Percentiles rank a stretch among this genome's conserved stretches.
These are phyloP conservation scores for Sceloporus tristichus DNA, from an alignment of 2,113 vertebrate genomes.

Conservation along the genomic window DNA sequence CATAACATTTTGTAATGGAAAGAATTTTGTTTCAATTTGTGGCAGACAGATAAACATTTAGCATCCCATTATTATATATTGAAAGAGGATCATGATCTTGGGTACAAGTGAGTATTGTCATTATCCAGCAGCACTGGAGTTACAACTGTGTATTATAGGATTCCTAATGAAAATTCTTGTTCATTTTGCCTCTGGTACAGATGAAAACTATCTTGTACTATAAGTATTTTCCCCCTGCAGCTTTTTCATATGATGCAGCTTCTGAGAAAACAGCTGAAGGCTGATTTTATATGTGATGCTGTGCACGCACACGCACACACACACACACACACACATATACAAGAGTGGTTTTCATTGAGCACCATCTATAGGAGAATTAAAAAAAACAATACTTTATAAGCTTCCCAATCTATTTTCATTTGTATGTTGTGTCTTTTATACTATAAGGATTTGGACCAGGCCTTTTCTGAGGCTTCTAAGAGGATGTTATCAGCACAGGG, in stretches of 20 bases:
- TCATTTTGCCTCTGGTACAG: neutral
- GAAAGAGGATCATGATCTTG: neutral
- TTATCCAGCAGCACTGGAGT: neutral
- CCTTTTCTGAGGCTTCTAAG: neutral
- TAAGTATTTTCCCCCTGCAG: neutral
- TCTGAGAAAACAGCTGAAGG: neutral
- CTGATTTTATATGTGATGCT: neutral
- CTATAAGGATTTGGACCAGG: neutral
- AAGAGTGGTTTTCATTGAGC: neutral
- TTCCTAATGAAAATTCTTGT: neutral
- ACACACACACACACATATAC: neutral
- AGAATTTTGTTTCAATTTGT: neutral
- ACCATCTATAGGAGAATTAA: too few relatives aligned
- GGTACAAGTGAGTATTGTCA: neutral
- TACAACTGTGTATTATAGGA: neutral
- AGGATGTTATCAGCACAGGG: too few relatives aligned
- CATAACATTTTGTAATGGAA: neutral
- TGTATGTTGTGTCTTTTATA: neutral
- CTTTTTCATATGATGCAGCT: neutral
- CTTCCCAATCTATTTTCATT: neutral
- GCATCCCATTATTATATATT: neutral
- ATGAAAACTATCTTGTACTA: neutral
- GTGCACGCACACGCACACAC: too few relatives aligned
- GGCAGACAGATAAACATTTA: slow-evolving; percentile 2
- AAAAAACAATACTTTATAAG: neutral